These are phyloP conservation scores for Hippocampus guttulatus DNA, from an alignment of 2,113 vertebrate genomes.

Conservation along the genomic window DNA sequence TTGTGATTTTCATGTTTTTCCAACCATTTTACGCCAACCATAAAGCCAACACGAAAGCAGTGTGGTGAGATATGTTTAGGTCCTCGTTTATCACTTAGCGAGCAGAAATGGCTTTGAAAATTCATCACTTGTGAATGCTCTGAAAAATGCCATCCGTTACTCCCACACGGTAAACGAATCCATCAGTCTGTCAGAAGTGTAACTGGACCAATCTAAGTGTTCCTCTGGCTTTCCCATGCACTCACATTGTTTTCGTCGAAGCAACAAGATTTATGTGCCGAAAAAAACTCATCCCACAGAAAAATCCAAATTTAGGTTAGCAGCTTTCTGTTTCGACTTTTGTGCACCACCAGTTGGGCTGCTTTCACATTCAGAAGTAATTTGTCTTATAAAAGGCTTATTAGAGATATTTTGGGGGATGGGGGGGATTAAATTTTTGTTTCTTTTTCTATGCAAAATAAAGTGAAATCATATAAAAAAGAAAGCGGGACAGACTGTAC, in stretches of 20 bases:
- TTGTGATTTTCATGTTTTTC: constrained; percentile 15
- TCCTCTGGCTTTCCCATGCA: constrained; percentile 2
- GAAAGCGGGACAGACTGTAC: not conserved
- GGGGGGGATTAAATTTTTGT: no score
- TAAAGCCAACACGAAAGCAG: not conserved
- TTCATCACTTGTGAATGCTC: constrained; percentile 15
- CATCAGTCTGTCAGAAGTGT: not conserved
- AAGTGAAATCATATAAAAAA: not conserved
- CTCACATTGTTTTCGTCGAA: not conserved
- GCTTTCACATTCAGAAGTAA: constrained; percentile 29
- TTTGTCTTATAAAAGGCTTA: no score
- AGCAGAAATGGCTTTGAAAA: constrained; percentile 12
- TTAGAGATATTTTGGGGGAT: no score
- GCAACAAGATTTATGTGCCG: constrained; percentile 8
- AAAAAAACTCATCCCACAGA: not conserved
- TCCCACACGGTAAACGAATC: constrained; percentile 3
- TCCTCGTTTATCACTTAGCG: constrained; percentile 22
- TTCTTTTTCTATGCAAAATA: no score
- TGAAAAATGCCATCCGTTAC: constrained; percentile 34
- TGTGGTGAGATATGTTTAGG: not conserved
- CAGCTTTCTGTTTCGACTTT: constrained; percentile 19
- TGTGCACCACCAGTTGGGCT: constrained; percentile 23
- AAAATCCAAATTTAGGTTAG: constrained; percentile 18
- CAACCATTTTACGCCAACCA: constrained; percentile 24
- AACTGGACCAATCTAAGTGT: constrained; percentile 3